Conservation (phyloP, 2,113 vertebrate genomes). For the Oncorhynchus keta region DNA sequence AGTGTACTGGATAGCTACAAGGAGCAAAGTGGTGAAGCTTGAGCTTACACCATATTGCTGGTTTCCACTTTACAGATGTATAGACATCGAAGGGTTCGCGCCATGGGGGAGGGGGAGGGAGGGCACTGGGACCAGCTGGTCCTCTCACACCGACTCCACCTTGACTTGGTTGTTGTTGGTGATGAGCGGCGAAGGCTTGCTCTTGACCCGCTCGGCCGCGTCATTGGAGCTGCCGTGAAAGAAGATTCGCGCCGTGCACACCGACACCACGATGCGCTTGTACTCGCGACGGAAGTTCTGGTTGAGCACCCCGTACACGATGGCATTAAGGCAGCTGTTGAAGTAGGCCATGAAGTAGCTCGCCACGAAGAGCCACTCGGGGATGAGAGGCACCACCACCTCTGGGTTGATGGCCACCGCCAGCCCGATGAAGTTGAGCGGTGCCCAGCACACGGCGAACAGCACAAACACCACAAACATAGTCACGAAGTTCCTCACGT, state of each 20-base stretch:
- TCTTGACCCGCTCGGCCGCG: conserved; percentile 81
- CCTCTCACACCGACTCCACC: conserved; percentile 87
- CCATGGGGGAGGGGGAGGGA: no score
- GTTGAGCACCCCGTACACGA: conserved; percentile 94
- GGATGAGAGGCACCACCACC: conserved; percentile 81
- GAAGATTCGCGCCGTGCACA: conserved; percentile 86
- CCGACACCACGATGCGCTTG: conserved; percentile 84
- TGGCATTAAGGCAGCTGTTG: conserved; percentile 99
- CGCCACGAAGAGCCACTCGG: conserved; percentile 94
- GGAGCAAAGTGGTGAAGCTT: no score
- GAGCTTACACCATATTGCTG: no score
- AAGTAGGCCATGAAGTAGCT: conserved; percentile 99
- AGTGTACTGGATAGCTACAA: no score
- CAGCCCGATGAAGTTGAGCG: conserved; percentile 92
- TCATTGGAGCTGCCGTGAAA: conserved; percentile 89
- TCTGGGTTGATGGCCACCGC: conserved; percentile 86
- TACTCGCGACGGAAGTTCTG: conserved; percentile 97
- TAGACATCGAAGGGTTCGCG: not conserved
- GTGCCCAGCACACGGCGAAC: conserved; percentile 96
- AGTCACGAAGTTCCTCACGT: conserved; percentile 92
- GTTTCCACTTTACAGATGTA: not conserved
- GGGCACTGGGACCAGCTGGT: not conserved
- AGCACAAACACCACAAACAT: conserved; percentile 98
- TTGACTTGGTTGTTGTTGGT: conserved; percentile 90
- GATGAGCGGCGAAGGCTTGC: conserved; percentile 87